These are phyloP conservation scores for Xiphophorus couchianus DNA, from an alignment of 2,113 vertebrate species.

Conservation along the genomic window DNA sequence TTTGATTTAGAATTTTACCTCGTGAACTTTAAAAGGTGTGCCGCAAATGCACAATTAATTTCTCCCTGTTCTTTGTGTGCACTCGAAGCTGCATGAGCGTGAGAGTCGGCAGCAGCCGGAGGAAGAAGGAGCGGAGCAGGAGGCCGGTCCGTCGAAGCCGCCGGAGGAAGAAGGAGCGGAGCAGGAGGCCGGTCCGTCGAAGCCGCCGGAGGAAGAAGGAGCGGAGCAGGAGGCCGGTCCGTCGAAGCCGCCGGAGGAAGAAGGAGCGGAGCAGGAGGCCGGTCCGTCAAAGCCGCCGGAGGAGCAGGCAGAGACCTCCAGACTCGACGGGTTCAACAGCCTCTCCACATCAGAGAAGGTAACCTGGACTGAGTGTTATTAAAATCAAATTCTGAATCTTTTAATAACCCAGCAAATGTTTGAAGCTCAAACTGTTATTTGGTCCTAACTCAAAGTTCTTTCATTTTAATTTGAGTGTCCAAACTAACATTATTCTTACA, in stretches of 20 bases:
- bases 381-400: too few relatives aligned
- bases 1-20: not conserved
- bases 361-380: conserved; percentile 4
- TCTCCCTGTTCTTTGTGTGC: not conserved
- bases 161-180: conserved; percentile 75
- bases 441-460: too few relatives aligned
- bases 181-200: conserved; percentile 81
- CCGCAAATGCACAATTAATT: not conserved
- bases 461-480: too few relatives aligned
- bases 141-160: conserved; percentile 80
- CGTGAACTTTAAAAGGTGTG: conserved; percentile 1
- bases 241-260: conserved; percentile 82
- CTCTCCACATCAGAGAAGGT: conserved; percentile 87
- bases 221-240: conserved; percentile 83
- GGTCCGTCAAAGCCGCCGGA: conserved; percentile 76
- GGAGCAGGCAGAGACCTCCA: conserved; percentile 71
- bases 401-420: too few relatives aligned
- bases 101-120: conserved; percentile 87
- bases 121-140: conserved; percentile 82
- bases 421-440: too few relatives aligned
- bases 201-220: conserved; percentile 84
- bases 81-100: conserved; percentile 82
- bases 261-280: conserved; percentile 82
- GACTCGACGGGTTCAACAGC: conserved; percentile 81
- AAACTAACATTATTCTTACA: too few relatives aligned